phyloP scores from a whole-genome alignment of 2,113 vertebrate genomes.

The Astatoreochromis straeleni region DNA sequence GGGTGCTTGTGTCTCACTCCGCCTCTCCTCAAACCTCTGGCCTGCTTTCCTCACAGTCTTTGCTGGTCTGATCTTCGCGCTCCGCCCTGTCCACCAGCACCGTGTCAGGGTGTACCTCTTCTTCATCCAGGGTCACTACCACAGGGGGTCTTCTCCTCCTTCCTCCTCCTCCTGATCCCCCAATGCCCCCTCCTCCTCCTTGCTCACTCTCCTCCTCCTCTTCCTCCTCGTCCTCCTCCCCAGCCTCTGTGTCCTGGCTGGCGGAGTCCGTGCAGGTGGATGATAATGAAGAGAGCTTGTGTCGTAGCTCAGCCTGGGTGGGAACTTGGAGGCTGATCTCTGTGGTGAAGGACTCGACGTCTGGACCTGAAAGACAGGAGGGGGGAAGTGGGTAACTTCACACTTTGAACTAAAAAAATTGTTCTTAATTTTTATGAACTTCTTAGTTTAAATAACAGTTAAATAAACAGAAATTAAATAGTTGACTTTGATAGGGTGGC shows the following conservation, averaged over 20 bases:
- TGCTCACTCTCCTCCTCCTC: conserved; percentile 55
- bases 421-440: not conserved
- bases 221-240: conserved; percentile 70
- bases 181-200: conserved; percentile 8
- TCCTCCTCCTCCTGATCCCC: conserved; percentile 19
- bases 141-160: conserved; percentile 64
- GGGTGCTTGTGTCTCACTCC: not conserved
- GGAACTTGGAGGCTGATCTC: conserved; percentile 87
- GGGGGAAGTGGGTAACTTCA: not conserved
- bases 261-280: conserved; percentile 75
- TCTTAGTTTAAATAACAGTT: not conserved
- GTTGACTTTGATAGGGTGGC: not conserved
- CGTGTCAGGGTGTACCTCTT: conserved; percentile 82
- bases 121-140: conserved; percentile 77
- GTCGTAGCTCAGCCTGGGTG: conserved; percentile 69
- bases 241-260: conserved; percentile 75
- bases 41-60: conserved; percentile 40
- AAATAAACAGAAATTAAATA: not conserved
- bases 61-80: conserved; percentile 8
- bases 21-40: conserved; percentile 38
- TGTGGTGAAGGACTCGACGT: conserved; percentile 63
- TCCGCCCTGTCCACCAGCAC: conserved; percentile 58
- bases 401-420: not conserved
- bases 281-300: conserved; percentile 77
- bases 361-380: conserved; percentile 66